Percentiles rank a stretch among this genome's conserved stretches.
These are phyloP conservation scores for Stenodema calcarata DNA, from an alignment of 2,888 invertebrate species.

Conservation along the genomic window DNA sequence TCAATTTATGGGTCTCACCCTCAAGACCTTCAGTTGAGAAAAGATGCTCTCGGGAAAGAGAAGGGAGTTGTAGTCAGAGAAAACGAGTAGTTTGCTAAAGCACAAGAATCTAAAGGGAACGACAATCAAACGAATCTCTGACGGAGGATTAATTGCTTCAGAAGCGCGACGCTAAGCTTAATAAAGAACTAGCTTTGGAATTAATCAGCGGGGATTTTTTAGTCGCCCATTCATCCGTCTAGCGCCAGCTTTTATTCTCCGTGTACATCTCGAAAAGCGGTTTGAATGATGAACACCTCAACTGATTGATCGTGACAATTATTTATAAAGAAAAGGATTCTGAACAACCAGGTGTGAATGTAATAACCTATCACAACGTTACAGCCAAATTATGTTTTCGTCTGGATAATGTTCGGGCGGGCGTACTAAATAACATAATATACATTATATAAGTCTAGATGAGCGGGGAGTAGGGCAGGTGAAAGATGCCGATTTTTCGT, in stretches of 20 bases:
- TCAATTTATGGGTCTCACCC: slow-evolving; percentile 4
- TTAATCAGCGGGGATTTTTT: slow-evolving; percentile 9
- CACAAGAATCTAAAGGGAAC: background rate
- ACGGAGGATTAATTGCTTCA: slow-evolving; percentile 20
- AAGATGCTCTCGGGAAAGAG: background rate
- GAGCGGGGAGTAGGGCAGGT: too few relatives aligned
- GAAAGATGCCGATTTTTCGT: too few relatives aligned
- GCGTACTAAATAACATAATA: too few relatives aligned
- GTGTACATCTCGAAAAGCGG: background rate
- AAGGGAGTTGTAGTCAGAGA: background rate
- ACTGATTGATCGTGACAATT: too few relatives aligned
- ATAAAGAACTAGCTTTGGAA: slow-evolving; percentile 30
- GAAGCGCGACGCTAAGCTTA: slow-evolving; percentile 25
- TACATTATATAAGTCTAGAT: too few relatives aligned
- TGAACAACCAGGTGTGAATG: too few relatives aligned
- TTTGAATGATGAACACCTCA: too few relatives aligned
- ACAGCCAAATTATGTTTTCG: too few relatives aligned
- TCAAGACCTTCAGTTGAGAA: background rate
- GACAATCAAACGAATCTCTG: background rate
- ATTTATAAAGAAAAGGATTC: too few relatives aligned
- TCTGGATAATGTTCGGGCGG: too few relatives aligned
- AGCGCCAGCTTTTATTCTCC: background rate
- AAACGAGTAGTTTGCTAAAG: background rate
- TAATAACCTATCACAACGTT: too few relatives aligned
- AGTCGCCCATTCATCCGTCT: background rate